A percentile compares a stretch with the other conserved stretches of the same genome.
Conservation (phyloP, 2,797 vertebrate species). For the Trachops cirrhosus region DNA sequence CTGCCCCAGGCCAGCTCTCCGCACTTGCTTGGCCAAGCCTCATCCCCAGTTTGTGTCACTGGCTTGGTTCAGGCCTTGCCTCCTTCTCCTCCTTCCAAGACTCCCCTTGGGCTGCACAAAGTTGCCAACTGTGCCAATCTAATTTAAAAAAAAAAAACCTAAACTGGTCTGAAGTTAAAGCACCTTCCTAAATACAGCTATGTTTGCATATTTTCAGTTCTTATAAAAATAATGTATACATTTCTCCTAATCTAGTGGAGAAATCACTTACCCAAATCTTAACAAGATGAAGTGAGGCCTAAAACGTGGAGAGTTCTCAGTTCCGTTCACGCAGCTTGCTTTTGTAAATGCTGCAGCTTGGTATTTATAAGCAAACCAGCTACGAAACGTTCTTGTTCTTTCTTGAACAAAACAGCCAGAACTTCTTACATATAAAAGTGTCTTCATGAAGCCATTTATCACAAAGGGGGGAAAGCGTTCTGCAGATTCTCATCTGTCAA, state of each 20-base stretch:
- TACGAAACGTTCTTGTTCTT: background rate
- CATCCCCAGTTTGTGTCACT: background rate
- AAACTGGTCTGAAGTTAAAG: background rate
- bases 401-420: slow-evolving; percentile 11
- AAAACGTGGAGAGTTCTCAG: background rate
- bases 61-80: background rate
- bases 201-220: slow-evolving; percentile 6
- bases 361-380: background rate
- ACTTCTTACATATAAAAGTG: background rate
- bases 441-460: background rate
- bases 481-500: background rate
- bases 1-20: background rate
- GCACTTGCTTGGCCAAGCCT: background rate
- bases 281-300: background rate
- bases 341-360: background rate
- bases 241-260: background rate
- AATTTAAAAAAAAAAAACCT: background rate
- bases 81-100: background rate
- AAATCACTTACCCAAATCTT: background rate
- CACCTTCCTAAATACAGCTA: background rate
- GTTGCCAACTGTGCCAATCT: background rate
- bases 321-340: background rate
- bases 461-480: background rate
- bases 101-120: background rate
- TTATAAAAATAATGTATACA: slow-evolving; percentile 20